Conservation (phyloP, 2,888 invertebrate genomes). For the Strigamia maritima region DNA sequence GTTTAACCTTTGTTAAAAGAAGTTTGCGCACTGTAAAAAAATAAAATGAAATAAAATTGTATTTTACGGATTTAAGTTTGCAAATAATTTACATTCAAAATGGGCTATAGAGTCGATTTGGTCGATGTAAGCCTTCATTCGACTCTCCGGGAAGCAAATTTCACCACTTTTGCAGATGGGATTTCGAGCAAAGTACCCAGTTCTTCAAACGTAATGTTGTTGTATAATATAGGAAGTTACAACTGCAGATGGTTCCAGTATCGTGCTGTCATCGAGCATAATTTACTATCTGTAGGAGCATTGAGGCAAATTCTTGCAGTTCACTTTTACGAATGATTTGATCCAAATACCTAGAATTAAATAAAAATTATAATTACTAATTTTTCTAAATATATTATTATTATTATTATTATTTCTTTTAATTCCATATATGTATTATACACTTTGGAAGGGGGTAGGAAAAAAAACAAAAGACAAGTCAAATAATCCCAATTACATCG, state of each 20-base stretch:
- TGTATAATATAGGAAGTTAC: constrained; percentile 93
- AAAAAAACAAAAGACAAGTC: too few species aligned
- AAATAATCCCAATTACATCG: too few species aligned
- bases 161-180: constrained; percentile 66
- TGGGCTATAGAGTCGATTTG: constrained; percentile 96
- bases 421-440: too few species aligned
- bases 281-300: too few species aligned
- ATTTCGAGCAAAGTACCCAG: constrained; percentile 46
- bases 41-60: too few species aligned
- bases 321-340: constrained; percentile 90
- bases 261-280: constrained; percentile 86
- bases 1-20: constrained; percentile 93
- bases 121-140: constrained; percentile 97
- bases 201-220: constrained; percentile 85
- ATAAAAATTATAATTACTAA: not conserved
- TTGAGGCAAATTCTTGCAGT: constrained; percentile 85
- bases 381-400: too few species aligned
- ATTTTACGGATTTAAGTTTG: too few species aligned
- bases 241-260: constrained; percentile 93
- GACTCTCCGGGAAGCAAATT: constrained; percentile 96
- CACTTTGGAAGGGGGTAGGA: too few species aligned
- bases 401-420: not conserved
- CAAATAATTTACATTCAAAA: constrained; percentile 87
- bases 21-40: constrained; percentile 75
- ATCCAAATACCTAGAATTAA: constrained; percentile 68